phyloP scores from a whole-genome alignment of 2,888 invertebrate species.

The Drosophila hamatofila region DNA sequence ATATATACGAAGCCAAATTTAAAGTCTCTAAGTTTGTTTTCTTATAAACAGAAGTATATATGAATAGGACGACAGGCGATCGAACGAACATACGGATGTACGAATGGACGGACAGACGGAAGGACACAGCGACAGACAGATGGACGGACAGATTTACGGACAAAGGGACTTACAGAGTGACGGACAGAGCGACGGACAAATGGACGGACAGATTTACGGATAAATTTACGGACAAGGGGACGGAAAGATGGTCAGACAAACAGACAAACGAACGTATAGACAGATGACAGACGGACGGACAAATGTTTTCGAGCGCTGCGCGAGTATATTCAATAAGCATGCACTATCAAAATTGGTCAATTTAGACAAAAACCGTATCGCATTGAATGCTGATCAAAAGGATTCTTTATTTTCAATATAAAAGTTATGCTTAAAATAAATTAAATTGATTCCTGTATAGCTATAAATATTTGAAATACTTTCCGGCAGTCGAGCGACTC shows the following conservation, averaged over 20 bases:
- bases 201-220: background rate
- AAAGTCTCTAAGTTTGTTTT: no score
- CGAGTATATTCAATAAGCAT: background rate
- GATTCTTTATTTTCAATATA: conserved; percentile 31
- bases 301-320: background rate
- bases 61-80: no score
- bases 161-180: no score
- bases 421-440: conserved; percentile 35
- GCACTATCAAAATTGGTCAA: background rate
- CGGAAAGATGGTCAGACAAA: no score
- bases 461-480: conserved; percentile 14
- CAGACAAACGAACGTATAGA: background rate
- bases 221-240: no score
- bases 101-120: background rate
- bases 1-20: no score
- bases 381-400: background rate
- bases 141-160: background rate
- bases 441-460: conserved; percentile 27
- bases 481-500: conserved; percentile 10
- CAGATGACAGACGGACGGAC: background rate
- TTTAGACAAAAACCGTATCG: background rate
- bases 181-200: background rate
- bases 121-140: background rate
- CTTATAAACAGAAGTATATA: no score
- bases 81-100: no score